These are phyloP conservation scores for Microchrysa polita DNA, from an alignment of 2,888 invertebrate genomes.

Conservation along the genomic window DNA sequence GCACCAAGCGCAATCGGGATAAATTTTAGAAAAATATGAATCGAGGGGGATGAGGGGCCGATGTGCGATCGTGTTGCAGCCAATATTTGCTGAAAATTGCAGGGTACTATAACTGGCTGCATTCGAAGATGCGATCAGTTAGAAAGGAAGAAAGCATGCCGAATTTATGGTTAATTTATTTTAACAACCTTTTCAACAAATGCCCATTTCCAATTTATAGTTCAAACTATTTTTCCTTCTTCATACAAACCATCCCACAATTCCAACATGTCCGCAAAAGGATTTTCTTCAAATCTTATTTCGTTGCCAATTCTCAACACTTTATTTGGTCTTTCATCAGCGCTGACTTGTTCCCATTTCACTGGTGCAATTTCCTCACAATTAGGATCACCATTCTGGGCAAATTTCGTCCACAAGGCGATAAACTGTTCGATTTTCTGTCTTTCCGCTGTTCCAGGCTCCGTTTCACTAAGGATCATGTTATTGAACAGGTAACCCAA, in stretches of 20 bases:
- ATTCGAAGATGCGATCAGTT: too few relatives aligned
- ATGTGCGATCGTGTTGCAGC: too few relatives aligned
- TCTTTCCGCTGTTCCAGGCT: conserved; percentile 58
- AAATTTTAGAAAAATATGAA: too few relatives aligned
- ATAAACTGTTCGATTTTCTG: conserved; percentile 61
- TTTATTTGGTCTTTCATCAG: conserved; percentile 56
- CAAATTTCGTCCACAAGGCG: conserved; percentile 59
- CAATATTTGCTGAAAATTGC: too few relatives aligned
- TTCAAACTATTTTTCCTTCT: conserved; percentile 44
- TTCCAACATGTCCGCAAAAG: conserved; percentile 60
- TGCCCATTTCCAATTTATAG: background rate
- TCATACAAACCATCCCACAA: conserved; percentile 62
- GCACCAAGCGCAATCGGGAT: too few relatives aligned
- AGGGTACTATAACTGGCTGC: too few relatives aligned
- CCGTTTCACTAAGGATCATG: conserved; percentile 58
- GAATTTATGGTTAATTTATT: too few relatives aligned
- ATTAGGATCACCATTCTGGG: conserved; percentile 60
- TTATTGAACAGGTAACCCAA: conserved; percentile 63
- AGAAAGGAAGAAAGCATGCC: too few relatives aligned
- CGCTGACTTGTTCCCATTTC: conserved; percentile 57
- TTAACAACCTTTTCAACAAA: too few relatives aligned
- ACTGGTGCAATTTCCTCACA: conserved; percentile 47
- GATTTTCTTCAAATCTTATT: conserved; percentile 61
- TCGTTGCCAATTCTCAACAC: conserved; percentile 62
- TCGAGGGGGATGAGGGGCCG: too few relatives aligned